phyloP scores from a whole-genome alignment of 2,113 vertebrate genomes.

The Albula goreensis region DNA sequence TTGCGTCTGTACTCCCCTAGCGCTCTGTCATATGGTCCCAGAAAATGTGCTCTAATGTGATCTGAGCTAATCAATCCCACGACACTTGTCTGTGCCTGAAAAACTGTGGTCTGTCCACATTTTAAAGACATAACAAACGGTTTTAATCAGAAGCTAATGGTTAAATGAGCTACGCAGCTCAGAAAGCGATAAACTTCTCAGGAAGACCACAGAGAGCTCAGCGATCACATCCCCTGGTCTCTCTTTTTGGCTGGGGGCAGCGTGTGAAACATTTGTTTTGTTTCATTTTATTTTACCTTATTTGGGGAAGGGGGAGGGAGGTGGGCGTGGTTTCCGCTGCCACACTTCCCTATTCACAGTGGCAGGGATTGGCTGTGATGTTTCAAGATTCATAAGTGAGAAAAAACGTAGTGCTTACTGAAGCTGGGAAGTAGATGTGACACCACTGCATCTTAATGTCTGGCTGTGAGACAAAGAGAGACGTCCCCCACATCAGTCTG shows the following conservation, averaged over 20 bases:
- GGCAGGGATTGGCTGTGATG: conserved; percentile 7
- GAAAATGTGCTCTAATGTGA: no score
- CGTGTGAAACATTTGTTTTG: background rate
- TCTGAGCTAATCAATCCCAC: background rate
- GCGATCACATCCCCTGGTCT: background rate
- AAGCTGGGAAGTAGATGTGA: conserved; percentile 33
- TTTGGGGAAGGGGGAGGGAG: background rate
- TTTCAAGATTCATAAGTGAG: conserved; percentile 8
- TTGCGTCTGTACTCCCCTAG: no score
- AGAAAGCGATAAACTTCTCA: background rate
- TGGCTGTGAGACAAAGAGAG: background rate
- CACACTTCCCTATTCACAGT: background rate
- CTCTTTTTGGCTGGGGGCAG: background rate
- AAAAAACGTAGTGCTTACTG: conserved; percentile 20
- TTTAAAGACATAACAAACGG: background rate
- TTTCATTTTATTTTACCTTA: no score
- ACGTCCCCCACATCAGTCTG: background rate
- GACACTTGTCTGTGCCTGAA: background rate
- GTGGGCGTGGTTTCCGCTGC: background rate
- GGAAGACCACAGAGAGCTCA: background rate
- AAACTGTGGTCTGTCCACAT: background rate
- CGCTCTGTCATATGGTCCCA: no score
- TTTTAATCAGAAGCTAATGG: background rate
- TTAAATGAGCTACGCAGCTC: background rate
- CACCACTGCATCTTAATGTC: conserved; percentile 20